Percentiles rank a stretch among this genome's conserved stretches.
These are phyloP conservation scores for Euphonia xanthogaster DNA, from an alignment of 2,797 vertebrate genomes.

Conservation along the genomic window DNA sequence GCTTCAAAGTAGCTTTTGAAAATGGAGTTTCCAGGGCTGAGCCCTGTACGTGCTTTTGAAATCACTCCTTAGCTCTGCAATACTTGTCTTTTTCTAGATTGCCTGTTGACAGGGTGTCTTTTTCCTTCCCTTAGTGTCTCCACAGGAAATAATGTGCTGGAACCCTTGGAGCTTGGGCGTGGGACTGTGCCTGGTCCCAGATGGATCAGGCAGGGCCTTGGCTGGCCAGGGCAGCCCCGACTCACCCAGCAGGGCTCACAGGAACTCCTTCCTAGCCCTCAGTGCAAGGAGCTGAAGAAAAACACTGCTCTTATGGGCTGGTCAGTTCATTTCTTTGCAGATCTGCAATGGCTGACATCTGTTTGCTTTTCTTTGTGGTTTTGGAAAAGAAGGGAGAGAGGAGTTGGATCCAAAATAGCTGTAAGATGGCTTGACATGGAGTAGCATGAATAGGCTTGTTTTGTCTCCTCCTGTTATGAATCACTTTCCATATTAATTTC, in stretches of 20 bases:
- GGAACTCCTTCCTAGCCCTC: neutral
- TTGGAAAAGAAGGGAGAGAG: slow-evolving; percentile 38
- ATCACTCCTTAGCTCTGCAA: neutral
- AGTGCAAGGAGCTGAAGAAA: neutral
- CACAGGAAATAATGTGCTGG: neutral
- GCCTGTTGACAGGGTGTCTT: slow-evolving; percentile 2
- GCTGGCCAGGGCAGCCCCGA: neutral
- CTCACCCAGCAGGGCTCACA: neutral
- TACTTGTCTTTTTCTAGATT: neutral
- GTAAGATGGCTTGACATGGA: slow-evolving; percentile 39
- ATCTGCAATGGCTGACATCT: slow-evolving; percentile 49
- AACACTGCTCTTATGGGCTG: neutral
- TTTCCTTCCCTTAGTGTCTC: neutral
- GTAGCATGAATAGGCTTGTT: slow-evolving; percentile 61
- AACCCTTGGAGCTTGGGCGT: neutral
- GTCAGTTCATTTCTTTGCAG: slow-evolving; percentile 3
- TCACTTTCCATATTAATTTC: slow-evolving; percentile 54
- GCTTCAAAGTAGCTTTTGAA: slow-evolving; percentile 22
- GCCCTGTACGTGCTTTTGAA: neutral
- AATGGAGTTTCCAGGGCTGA: neutral
- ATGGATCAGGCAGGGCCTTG: rapidly evolving
- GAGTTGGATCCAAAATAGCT: slow-evolving; percentile 54
- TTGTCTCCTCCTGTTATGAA: slow-evolving; percentile 60
- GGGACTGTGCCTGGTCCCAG: neutral
- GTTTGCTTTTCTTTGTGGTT: slow-evolving; percentile 64